phyloP scores from a whole-genome alignment of 2,113 vertebrate genomes.

The Gambusia holbrooki region DNA sequence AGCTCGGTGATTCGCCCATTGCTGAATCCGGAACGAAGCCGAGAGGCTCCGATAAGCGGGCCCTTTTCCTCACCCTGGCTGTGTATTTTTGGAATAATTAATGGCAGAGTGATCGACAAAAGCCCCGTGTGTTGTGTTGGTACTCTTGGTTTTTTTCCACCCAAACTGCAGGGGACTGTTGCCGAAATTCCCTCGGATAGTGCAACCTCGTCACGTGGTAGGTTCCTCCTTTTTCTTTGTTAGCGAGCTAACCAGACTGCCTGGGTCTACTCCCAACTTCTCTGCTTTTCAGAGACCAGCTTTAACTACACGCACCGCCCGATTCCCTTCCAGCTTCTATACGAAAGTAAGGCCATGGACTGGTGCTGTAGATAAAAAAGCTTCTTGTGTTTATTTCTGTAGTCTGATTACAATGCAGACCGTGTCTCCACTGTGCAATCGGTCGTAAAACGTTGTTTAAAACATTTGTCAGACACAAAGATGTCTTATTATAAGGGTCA shows the following conservation, averaged over 20 bases:
- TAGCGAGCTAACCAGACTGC: slow-evolving; percentile 76
- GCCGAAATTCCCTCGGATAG: slow-evolving; percentile 90
- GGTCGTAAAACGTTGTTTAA: slow-evolving; percentile 27
- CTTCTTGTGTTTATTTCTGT: slow-evolving; percentile 46
- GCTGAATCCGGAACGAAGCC: slow-evolving; percentile 81
- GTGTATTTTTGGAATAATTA: slow-evolving; percentile 51
- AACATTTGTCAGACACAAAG: slow-evolving; percentile 32
- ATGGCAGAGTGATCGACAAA: slow-evolving; percentile 66
- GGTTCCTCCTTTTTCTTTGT: slow-evolving; percentile 94
- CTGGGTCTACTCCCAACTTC: slow-evolving; percentile 69
- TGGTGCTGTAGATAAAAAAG: background rate
- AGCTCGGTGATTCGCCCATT: slow-evolving; percentile 82
- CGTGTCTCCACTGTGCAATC: slow-evolving; percentile 41
- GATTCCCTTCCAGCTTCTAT: background rate
- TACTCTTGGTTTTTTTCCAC: slow-evolving; percentile 61
- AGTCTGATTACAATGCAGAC: slow-evolving; percentile 58
- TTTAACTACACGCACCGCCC: background rate
- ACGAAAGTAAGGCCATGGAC: background rate
- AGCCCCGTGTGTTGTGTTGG: slow-evolving; percentile 48
- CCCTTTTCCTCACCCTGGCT: slow-evolving; percentile 17
- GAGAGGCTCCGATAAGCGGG: slow-evolving; percentile 57
- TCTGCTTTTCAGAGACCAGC: slow-evolving; percentile 45
- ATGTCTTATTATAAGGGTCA: background rate
- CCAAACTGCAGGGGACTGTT: slow-evolving; percentile 88
- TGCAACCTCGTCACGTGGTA: slow-evolving; percentile 95